Base-by-base conservation (phyloP, 1,140 invertebrate genomes). In the Cydia amplana region DNA sequence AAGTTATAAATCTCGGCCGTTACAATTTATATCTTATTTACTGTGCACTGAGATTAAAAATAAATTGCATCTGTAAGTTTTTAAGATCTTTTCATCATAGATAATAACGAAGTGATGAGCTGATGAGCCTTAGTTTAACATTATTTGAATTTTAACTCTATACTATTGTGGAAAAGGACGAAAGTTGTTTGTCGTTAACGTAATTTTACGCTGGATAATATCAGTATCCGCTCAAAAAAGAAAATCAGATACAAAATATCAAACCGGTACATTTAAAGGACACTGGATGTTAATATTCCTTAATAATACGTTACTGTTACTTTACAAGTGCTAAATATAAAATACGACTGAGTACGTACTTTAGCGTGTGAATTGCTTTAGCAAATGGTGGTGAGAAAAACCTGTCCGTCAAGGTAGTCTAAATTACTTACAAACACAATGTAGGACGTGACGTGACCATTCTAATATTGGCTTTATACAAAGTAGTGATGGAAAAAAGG, bases 261-360 rank as follows among this genome's bases (percentile, higher is more conserved):
- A 6, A 60, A 60, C 18, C 20, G 55, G 55, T 23, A 23, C 10
- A 23, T 60, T 60, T 60, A 60, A 60, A 60, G 18, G 55, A 60
- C 46, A 49, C n/a, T 60, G 2, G n/a, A 0, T 20, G 18, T 60
- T 20, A 60, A 20, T 18, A 18, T 20, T 16, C 3, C 55, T 60
- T 60, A 60, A 60, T 60, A 60, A 60, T 60, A 60, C 18, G 55
- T 60, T 60, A 10, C 55, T 60, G 49, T 51, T 12, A 51, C 16
- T 4, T 51, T 51, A n/a, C 49, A n/a, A 51, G 49, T n/a, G 49
- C 49, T 51, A 51, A 51, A 18, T 51, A 7, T 51, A 51, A 51
- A 51, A 51, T 51, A 18, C 5, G 6, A n/a, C 7, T 51, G n/a
- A 51, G 14, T 16, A 46, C 18, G n/a, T n/a, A n/a, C n/a, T n/a